These are phyloP conservation scores for Scytalopus superciliaris DNA, from an alignment of 2,113 vertebrate genomes.

Conservation along the genomic window DNA sequence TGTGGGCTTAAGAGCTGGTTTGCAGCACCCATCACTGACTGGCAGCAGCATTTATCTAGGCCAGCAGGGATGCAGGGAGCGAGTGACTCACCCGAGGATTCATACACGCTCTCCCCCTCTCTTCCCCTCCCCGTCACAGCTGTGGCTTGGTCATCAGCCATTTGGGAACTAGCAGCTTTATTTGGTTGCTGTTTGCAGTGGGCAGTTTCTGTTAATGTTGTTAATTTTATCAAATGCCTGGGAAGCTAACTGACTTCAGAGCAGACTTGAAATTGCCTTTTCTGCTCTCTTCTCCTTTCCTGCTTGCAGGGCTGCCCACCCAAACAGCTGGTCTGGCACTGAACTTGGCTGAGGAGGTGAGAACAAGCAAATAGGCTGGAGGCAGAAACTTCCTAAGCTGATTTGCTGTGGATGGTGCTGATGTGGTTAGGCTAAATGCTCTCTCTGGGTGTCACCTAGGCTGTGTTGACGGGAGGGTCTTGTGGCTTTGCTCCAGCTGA, in stretches of 20 bases:
- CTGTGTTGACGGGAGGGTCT: not conserved
- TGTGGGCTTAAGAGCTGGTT: constrained; percentile 13
- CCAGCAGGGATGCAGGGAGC: constrained; percentile 51
- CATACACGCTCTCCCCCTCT: not conserved
- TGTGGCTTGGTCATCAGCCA: constrained; percentile 60
- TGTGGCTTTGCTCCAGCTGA: not conserved
- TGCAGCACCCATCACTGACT: constrained; percentile 11
- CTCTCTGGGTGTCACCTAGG: not conserved
- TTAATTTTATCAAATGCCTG: constrained; percentile 48
- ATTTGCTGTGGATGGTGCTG: not conserved
- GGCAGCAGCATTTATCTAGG: constrained; percentile 54
- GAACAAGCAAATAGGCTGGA: constrained; percentile 41
- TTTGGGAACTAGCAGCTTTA: constrained; percentile 52
- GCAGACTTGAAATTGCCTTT: constrained; percentile 8
- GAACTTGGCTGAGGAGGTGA: constrained; percentile 18
- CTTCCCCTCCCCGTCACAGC: not conserved
- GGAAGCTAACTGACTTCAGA: constrained; percentile 2
- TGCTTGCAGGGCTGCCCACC: not conserved
- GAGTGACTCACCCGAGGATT: constrained; percentile 58
- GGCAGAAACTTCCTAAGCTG: constrained; percentile 20
- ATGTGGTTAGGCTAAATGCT: not conserved
- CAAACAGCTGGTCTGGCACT: constrained; percentile 25
- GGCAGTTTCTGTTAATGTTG: constrained; percentile 40
- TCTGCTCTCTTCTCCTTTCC: not conserved
- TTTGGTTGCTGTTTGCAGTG: constrained; percentile 54